Evolutionary conservation across 1,140 invertebrate genomes (phyloP), one percentile per base, ranked within the genome.

Genomic region (Anastatus disparis): DNA sequence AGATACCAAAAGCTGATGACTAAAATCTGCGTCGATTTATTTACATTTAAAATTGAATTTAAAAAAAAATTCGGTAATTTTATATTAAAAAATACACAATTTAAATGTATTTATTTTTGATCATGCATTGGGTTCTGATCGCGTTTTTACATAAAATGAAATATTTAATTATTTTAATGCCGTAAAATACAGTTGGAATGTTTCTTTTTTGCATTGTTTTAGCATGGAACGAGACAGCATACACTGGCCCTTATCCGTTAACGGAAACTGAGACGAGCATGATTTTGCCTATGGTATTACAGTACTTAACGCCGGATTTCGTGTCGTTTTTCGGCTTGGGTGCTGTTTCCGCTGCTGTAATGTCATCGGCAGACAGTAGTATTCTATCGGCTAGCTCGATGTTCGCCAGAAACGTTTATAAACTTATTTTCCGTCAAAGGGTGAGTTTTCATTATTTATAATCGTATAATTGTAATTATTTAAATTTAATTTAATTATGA

Each of bases 381-480:
- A 95, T 99, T 27, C 89, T 99, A 10, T 97, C 96, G 17, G 97
- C 97, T 2, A 95, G 95, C 72, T 97, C 96, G 17, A 99, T 99
- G 97, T 99, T 99, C 84, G 96, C 97, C 61, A 91, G 96, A 80
- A 99, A 99, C 84, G 94, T 99, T 70, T 99, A 98, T 89, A 97
- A 96, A 87, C 89, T 97, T 78, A 96, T 98, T 80, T 97, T 99
- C 87, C 88, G 96, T 73, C 95, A 97, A 86, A 91, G 93, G 84
- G 93, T 94, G 81, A 88, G 88, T 79, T 48, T 58, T 12, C 13
- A n/a, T 1, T 4, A 35, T 35, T 35, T n/a, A n/a, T n/a, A n/a
- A n/a, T n/a, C 12, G 26, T 13, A 8, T 61, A 77, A 50, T 61
- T 44, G n/a, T n/a, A n/a, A n/a, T n/a, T n/a, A n/a, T n/a, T n/a